These are phyloP conservation scores for Heliothis virescens DNA, from an alignment of 1,140 invertebrate species.

Conservation along the genomic window DNA sequence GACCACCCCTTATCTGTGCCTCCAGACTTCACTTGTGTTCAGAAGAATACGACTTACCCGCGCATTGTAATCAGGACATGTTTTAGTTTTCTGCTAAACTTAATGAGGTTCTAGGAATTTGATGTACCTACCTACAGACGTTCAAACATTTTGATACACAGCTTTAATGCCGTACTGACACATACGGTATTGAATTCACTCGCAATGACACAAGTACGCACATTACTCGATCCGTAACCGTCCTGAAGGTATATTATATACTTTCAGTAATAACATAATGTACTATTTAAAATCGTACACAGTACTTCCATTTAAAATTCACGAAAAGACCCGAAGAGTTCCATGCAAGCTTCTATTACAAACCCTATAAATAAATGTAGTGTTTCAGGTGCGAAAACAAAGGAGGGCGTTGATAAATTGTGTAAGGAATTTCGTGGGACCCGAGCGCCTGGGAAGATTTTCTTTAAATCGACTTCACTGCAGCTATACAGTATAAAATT, in stretches of 20 bases:
- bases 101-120: neutral
- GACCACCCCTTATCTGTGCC: neutral
- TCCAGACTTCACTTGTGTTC: constrained; percentile 22
- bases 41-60: neutral
- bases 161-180: too few species aligned
- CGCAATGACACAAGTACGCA: too few species aligned
- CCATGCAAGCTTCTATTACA: neutral
- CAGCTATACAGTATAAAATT: constrained; percentile 6
- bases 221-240: too few species aligned
- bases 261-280: too few species aligned
- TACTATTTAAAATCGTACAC: neutral
- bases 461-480: constrained; percentile 32
- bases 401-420: constrained; percentile 39
- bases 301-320: neutral
- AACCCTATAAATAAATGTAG: constrained; percentile 21
- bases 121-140: too few species aligned
- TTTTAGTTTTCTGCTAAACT: neutral
- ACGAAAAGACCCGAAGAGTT: neutral
- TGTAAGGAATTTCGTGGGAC: constrained; percentile 22
- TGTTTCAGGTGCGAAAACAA: constrained; percentile 41
- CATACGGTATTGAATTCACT: too few species aligned
- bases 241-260: too few species aligned
- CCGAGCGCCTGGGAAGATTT: neutral
- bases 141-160: too few species aligned
- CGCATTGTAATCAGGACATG: neutral